Evolutionary conservation across 2,113 vertebrate species (phyloP), one percentile per base, ranked within the genome.

Genomic region (Canis aureus): DNA sequence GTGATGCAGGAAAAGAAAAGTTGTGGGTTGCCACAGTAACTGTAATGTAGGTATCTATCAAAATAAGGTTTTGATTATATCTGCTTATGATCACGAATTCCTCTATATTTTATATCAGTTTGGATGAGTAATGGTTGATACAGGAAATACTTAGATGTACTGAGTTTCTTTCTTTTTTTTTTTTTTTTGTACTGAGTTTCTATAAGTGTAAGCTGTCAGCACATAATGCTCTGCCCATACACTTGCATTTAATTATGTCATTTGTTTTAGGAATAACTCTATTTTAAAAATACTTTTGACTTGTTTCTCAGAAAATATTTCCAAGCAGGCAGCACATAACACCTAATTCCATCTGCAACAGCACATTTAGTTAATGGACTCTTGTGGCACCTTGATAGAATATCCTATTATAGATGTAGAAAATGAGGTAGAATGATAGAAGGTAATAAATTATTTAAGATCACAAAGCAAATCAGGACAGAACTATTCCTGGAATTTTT

Each of bases 71-170:
- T 78, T 67, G 71, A 64, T 78, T 79, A 27, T 79, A 85, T 79
- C 93, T 91, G 78, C 23, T 76, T 43, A n/a, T 81, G 38, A 79
- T 60, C 29, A 66, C 32, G 69, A 49, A 78, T 53, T 91, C 67
- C 49, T 96, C 79, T 91, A 23, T 76, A 91, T 92, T 95, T 95
- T 95, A 23, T 81, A 29, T 90, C 90, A 38, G 0, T 57, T 7
- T 84, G 55, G 55, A 66, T 93, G 71, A 71, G 22, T 85, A 89
- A 69, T 29, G 13, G 51, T 89, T 95, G 86, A 64, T 92, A 83
- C 57, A 95, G 94, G 96, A 97, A 96, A 96, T 96, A 88, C 81
- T 97, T 86, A 88, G 55, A 83, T 95, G 38, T 81, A 89, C 71
- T 82, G 90, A 91, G 84, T 95, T 87, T 91, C 88, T 88, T 35